phyloP scores from a whole-genome alignment of 2,797 vertebrate species.

The Choloepus didactylus region DNA sequence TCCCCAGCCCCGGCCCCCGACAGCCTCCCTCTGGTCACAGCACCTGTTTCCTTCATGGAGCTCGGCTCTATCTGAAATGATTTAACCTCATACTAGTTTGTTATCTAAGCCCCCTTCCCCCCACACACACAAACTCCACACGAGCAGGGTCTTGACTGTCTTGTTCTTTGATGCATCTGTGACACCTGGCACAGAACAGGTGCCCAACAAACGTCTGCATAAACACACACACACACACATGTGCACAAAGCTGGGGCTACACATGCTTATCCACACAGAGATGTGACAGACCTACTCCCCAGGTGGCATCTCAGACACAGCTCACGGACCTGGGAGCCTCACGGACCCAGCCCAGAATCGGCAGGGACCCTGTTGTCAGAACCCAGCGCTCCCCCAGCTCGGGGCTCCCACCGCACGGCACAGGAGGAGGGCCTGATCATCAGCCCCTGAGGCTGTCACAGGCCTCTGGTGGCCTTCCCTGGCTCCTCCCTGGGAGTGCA shows the following conservation, averaged over 20 bases:
- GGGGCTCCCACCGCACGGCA: not conserved
- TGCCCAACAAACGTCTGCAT: not conserved
- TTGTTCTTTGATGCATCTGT: not conserved
- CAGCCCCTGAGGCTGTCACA: not conserved
- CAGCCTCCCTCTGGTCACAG: not conserved
- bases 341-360: not conserved
- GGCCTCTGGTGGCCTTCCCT: not conserved
- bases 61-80: not conserved
- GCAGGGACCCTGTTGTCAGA: not conserved
- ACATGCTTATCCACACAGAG: fast-evolving
- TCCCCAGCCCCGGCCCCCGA: not conserved
- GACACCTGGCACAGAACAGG: not conserved
- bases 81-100: not conserved
- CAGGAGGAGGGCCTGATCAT: not conserved
- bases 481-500: not conserved
- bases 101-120: not conserved
- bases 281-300: not conserved
- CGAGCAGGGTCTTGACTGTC: not conserved
- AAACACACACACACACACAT: not conserved
- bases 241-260: not conserved
- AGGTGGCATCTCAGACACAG: fast-evolving
- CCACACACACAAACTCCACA: not conserved
- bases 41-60: not conserved
- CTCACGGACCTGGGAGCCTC: not conserved
- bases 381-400: not conserved